Percentiles rank a stretch among this genome's conserved stretches.
Evolutionary conservation across 1,140 invertebrate species (phyloP).

Genomic region (Solen grandis): DNA sequence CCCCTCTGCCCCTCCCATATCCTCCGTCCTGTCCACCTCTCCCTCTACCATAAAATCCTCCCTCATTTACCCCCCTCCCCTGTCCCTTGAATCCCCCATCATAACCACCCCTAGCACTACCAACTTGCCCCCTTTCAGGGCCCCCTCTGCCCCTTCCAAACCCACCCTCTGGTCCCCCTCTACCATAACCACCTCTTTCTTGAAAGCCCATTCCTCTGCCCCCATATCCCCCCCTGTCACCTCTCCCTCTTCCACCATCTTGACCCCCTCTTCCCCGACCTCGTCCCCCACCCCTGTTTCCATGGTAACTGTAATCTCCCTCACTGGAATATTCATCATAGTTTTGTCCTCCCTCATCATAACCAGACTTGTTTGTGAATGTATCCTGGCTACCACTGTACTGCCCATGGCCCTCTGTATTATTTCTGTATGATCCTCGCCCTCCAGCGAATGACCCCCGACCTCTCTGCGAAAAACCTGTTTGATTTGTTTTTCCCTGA

Average conservation of each 20-base stretch:
- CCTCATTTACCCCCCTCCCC: background rate
- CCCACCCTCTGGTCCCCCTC: background rate
- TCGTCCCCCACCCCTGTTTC: background rate
- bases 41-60: slow-evolving; percentile 1
- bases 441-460: no score
- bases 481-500: no score
- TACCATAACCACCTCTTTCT: slow-evolving; percentile 20
- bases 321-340: background rate
- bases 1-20: slow-evolving; percentile 8
- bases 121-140: background rate
- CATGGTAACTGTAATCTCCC: background rate
- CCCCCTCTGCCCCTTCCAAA: slow-evolving; percentile 16
- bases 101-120: slow-evolving; percentile 2
- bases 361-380: no score
- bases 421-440: no score
- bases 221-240: slow-evolving; percentile 4
- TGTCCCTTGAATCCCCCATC: background rate
- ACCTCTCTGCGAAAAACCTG: no score
- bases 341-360: background rate
- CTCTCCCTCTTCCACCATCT: background rate
- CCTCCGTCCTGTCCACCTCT: slow-evolving; percentile 3
- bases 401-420: no score
- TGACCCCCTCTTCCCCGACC: background rate
- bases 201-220: slow-evolving; percentile 4
- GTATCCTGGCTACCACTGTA: slow-evolving; percentile 28